A percentile compares a stretch with the other conserved stretches of the same genome.
Conservation (phyloP, 2,797 vertebrate genomes). For the Capromys pilorides region DNA sequence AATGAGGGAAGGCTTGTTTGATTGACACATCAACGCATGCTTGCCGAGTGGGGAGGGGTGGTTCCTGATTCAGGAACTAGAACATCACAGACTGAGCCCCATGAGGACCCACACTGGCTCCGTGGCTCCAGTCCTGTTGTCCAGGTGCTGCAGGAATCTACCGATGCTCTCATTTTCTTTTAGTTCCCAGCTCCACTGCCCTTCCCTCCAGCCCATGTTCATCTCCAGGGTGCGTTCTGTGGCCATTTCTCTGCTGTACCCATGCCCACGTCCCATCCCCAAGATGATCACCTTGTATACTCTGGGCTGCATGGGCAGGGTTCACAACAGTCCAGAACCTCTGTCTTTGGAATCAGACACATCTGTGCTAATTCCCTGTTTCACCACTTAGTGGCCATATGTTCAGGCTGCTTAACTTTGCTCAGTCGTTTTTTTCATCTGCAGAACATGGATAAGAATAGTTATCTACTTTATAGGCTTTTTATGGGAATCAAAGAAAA, state of each 20-base stretch:
- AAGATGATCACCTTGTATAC: fast-evolving
- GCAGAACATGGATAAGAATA: slow-evolving; percentile 55
- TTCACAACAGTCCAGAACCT: neutral
- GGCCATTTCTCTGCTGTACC: neutral
- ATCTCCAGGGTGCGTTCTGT: neutral
- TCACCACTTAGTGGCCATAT: neutral
- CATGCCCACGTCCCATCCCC: neutral
- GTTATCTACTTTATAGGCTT: slow-evolving; percentile 38
- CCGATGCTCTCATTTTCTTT: neutral
- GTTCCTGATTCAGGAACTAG: neutral
- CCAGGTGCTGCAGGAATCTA: neutral
- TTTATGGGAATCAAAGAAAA: slow-evolving; percentile 60
- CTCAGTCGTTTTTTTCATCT: slow-evolving; percentile 49
- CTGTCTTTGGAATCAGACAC: neutral
- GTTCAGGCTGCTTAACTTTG: slow-evolving; percentile 45
- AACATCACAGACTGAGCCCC: neutral
- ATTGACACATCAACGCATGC: neutral
- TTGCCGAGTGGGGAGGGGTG: neutral
- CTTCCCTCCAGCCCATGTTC: neutral
- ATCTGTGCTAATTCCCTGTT: neutral
- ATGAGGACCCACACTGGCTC: fast-evolving
- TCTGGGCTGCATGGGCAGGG: neutral
- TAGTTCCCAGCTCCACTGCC: neutral
- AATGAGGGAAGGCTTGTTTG: neutral
- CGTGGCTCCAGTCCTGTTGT: neutral